These are phyloP conservation scores for Marronus borbonicus DNA, from an alignment of 2,888 invertebrate species.

Conservation along the genomic window DNA sequence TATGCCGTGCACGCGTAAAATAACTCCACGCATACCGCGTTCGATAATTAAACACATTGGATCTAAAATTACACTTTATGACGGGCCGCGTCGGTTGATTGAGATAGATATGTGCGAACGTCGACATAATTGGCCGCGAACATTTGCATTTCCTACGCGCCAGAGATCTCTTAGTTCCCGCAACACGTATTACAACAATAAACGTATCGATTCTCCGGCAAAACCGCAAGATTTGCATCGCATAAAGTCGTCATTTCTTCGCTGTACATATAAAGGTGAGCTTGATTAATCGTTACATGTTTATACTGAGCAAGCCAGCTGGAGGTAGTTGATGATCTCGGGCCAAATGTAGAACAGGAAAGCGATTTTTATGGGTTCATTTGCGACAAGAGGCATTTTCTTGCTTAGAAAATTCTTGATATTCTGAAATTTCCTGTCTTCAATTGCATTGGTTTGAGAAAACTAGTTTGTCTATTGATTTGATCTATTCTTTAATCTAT, in stretches of 20 bases:
- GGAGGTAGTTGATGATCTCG: too few relatives aligned
- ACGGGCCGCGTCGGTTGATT: slow-evolving; percentile 16
- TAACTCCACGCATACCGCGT: slow-evolving; percentile 19
- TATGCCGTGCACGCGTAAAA: slow-evolving; percentile 13
- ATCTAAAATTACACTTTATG: slow-evolving; percentile 29
- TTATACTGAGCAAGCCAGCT: too few relatives aligned
- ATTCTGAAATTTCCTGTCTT: too few relatives aligned
- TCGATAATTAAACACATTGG: slow-evolving; percentile 28
- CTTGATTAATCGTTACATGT: too few relatives aligned
- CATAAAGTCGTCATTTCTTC: slow-evolving; percentile 7
- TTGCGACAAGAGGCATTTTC: too few relatives aligned
- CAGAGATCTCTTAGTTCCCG: background rate
- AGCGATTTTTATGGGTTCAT: too few relatives aligned
- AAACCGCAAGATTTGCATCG: slow-evolving; percentile 12
- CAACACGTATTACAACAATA: background rate
- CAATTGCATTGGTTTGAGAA: too few relatives aligned
- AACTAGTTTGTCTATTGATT: too few relatives aligned
- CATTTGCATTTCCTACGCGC: slow-evolving; percentile 27
- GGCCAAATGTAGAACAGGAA: too few relatives aligned
- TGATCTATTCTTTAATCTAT: too few relatives aligned
- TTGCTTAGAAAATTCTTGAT: too few relatives aligned
- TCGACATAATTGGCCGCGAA: slow-evolving; percentile 15
- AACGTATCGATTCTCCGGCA: background rate
- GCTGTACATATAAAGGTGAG: too few relatives aligned
- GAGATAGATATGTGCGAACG: slow-evolving; percentile 23